A percentile compares a stretch with the other conserved stretches of the same genome.
phyloP scores from a whole-genome alignment of 2,113 vertebrate species.

The Melozone crissalis region DNA sequence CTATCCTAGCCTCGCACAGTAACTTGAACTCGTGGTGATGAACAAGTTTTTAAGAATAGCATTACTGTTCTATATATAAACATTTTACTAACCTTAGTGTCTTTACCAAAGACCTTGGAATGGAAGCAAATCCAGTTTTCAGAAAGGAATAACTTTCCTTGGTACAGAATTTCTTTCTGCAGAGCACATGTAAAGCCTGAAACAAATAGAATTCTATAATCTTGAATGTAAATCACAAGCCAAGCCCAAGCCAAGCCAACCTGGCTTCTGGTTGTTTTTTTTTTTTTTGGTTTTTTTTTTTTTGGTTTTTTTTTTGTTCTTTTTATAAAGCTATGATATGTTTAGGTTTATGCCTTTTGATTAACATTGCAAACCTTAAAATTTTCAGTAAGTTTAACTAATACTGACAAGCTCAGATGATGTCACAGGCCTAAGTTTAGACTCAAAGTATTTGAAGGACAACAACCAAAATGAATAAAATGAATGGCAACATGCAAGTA shows the following conservation, averaged over 20 bases:
- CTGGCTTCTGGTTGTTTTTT: not conserved
- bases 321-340: not conserved
- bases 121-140: slow-evolving; percentile 98
- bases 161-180: slow-evolving; percentile 96
- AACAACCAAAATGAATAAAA: not conserved
- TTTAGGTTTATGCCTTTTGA: not conserved
- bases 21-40: not conserved
- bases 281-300: too few relatives aligned
- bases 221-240: not conserved
- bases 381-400: not conserved
- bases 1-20: not conserved
- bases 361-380: not conserved
- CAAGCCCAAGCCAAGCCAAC: not conserved
- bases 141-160: slow-evolving; percentile 92
- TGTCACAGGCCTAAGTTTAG: not conserved
- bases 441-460: not conserved
- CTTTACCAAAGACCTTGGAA: slow-evolving; percentile 97
- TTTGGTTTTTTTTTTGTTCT: too few relatives aligned
- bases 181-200: slow-evolving; percentile 95
- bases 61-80: not conserved
- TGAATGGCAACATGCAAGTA: not conserved
- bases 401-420: not conserved
- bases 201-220: not conserved
- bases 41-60: not conserved
- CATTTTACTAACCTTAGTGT: slow-evolving; percentile 86